Evolutionary conservation across 2,797 vertebrate species (phyloP).

Genomic region (Malurus leucopterus): DNA sequence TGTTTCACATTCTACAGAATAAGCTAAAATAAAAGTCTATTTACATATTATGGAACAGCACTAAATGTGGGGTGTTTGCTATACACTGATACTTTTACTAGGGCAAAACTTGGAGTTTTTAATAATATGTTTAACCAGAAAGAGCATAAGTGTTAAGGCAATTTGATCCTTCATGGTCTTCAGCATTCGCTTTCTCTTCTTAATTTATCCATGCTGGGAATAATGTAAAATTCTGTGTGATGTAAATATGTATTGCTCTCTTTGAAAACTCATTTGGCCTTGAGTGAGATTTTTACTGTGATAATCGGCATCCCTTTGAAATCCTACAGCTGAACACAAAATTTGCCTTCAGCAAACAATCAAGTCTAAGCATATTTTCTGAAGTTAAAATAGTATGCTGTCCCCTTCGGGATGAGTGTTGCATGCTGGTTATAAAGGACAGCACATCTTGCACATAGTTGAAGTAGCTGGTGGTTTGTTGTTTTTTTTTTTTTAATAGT

Average conservation of each 20-base stretch:
- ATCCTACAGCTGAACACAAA: neutral
- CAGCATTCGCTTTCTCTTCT: neutral
- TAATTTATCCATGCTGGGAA: neutral
- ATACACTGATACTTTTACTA: neutral
- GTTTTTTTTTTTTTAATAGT: neutral
- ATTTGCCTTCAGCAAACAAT: slow-evolving; percentile 19
- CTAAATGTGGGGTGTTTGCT: neutral
- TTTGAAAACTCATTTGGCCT: slow-evolving; percentile 29
- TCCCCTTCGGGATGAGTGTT: neutral
- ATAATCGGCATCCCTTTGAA: slow-evolving; percentile 1
- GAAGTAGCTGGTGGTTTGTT: neutral
- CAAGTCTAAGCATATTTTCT: neutral
- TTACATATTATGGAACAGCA: neutral
- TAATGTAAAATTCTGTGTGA: neutral
- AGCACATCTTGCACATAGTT: neutral
- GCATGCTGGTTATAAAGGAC: neutral
- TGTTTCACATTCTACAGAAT: neutral
- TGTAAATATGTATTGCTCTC: neutral
- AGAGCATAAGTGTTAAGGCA: neutral
- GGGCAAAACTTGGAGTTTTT: neutral
- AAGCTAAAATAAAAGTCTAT: neutral
- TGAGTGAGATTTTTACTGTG: slow-evolving; percentile 10
- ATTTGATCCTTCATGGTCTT: neutral
- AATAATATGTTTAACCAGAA: neutral
- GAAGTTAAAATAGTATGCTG: neutral